phyloP scores from a whole-genome alignment of 2,113 vertebrate species.

The Oriolus oriolus region DNA sequence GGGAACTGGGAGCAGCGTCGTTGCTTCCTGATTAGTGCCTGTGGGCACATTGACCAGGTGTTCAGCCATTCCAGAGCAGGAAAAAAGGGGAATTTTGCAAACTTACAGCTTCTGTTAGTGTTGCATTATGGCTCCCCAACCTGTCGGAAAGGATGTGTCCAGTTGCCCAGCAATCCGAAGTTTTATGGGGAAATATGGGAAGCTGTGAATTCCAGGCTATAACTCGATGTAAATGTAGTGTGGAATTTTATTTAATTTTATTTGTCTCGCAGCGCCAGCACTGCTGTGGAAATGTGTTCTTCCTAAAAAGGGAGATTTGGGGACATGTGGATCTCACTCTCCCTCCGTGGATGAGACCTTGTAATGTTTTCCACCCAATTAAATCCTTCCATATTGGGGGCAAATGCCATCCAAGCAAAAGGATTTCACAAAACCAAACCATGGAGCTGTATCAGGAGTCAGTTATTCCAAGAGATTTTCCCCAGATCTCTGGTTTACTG shows the following conservation, averaged over 20 bases:
- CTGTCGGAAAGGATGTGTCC: neutral
- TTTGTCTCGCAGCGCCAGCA: neutral
- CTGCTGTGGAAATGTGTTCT: neutral
- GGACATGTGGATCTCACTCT: neutral
- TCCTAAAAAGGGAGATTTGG: neutral
- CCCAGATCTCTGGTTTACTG: neutral
- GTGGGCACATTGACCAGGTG: conserved; percentile 73
- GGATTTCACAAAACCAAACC: neutral
- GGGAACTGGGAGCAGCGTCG: neutral
- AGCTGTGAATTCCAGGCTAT: neutral
- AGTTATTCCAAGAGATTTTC: neutral
- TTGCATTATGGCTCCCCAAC: neutral
- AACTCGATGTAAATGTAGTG: neutral
- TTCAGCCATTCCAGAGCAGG: conserved; percentile 40
- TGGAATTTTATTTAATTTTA: neutral
- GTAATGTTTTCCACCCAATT: neutral
- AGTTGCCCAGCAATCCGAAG: neutral
- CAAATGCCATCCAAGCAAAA: neutral
- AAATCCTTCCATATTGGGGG: neutral
- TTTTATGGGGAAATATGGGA: neutral
- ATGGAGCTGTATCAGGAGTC: neutral
- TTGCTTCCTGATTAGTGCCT: conserved; percentile 63
- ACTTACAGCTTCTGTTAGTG: neutral
- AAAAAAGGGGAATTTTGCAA: conserved; percentile 8
- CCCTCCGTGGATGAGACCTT: rapidly evolving